Base-by-base conservation (phyloP, 2,113 vertebrate species). In the Cricetomys ansorgei region DNA sequence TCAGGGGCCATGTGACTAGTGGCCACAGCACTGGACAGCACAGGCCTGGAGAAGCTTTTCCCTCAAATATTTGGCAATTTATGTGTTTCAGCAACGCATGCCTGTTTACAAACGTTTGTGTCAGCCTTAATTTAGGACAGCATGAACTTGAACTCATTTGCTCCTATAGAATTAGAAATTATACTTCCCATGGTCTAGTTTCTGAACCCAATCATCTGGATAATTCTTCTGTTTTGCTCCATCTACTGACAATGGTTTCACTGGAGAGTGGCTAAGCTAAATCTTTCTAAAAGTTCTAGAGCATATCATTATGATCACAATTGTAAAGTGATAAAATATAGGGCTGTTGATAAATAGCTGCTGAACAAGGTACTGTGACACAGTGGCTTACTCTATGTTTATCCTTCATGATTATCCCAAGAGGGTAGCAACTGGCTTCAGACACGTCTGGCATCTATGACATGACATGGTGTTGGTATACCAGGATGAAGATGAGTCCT, bases 381-480 rank as follows among this genome's bases (percentile, higher is more conserved):
- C 84, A 93, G 67, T 7, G 43, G 45, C 29, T 70, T 73, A 59
- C 43, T 94, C 48, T 94, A 29, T 88, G 62, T 89, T 94, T 76
- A 92, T 53, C 45, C 53, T 57, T 73, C 67, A 34, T 27, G n/a
- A 57, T 55, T 27, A 43, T 92, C 62, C 59, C 70, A 53, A 72
- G 48, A 88, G 7, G 80, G 53, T 27, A 53, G 67, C 25, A 70
- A 70, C 87, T 80, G 96, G 75, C 86, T 95, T 96, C 57, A 77
- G 93, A 84, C 70, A 75, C 92, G 67, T 96, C 94, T 97, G 95
- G 93, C 81, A 95, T 95, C 93, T 94, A 89, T 88, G 96, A 86
- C 45, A 86, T 96, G 89, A 96, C 83, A 83, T n/a, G 86, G 83
- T 43, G 93, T 84, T 0, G 37, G 87, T 79, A 81, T n/a, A 69